A percentile compares a stretch with the other conserved stretches of the same genome.
Evolutionary conservation across 2,797 vertebrate species (phyloP).

Genomic region (Rhinatrema bivittatum): DNA sequence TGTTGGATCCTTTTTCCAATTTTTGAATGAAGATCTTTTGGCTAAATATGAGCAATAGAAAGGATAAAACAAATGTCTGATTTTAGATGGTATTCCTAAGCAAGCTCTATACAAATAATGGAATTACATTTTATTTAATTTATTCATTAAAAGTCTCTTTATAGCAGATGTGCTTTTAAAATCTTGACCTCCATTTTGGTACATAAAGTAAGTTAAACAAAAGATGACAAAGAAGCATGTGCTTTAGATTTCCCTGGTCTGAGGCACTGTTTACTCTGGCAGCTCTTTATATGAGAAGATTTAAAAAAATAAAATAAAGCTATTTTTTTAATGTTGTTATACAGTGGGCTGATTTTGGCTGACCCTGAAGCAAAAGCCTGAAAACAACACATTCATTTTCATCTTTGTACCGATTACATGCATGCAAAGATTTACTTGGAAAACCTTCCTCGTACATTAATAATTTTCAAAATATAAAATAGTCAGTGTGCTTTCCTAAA

Average conservation of each 20-base stretch:
- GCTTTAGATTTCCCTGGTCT: conserved; percentile 58
- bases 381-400: conserved; percentile 58
- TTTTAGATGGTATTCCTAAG: too few species aligned
- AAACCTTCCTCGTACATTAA: too few species aligned
- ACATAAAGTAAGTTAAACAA: conserved; percentile 53
- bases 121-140: conserved; percentile 31
- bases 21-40: too few species aligned
- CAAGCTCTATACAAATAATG: too few species aligned
- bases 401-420: conserved; percentile 43
- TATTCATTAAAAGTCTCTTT: conserved; percentile 32
- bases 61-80: too few species aligned
- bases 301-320: conserved; percentile 40
- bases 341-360: conserved; percentile 47
- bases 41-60: too few species aligned
- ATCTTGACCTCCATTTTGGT: conserved; percentile 53
- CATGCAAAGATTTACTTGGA: conserved; percentile 39
- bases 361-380: conserved; percentile 51
- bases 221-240: conserved; percentile 57
- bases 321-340: conserved; percentile 50
- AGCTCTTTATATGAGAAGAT: too few species aligned
- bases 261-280: conserved; percentile 58
- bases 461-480: too few species aligned
- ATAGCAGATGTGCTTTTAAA: conserved; percentile 43
- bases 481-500: too few species aligned
- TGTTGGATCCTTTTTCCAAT: too few species aligned